Evolutionary conservation across 2,113 vertebrate species (phyloP).

Genomic region (Australoheros scitulus): DNA sequence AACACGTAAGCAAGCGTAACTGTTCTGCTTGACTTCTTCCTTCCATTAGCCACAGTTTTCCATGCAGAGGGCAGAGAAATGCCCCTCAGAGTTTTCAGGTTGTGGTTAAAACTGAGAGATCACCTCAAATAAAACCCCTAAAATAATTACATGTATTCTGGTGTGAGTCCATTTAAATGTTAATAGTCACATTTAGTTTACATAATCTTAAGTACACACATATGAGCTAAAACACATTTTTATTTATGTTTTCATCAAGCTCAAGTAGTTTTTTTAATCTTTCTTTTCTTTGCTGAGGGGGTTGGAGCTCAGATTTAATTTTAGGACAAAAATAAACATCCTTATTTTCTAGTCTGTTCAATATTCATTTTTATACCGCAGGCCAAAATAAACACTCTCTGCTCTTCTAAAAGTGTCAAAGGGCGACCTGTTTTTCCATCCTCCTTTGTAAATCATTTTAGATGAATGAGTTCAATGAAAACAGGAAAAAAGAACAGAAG

Average conservation of each 20-base stretch:
- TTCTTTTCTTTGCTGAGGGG: background rate
- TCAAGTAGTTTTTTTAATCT: background rate
- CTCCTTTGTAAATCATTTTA: background rate
- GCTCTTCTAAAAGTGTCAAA: background rate
- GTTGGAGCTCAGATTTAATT: background rate
- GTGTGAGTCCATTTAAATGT: background rate
- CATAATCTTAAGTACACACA: background rate
- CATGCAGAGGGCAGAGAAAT: background rate
- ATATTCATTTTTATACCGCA: background rate
- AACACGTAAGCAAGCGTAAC: background rate
- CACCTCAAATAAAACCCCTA: background rate
- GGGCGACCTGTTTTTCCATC: background rate
- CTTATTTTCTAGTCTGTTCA: background rate
- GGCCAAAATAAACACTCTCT: background rate
- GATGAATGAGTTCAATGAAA: background rate
- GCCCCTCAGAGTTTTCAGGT: background rate
- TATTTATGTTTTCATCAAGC: background rate
- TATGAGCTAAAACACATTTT: background rate
- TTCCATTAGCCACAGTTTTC: slow-evolving; percentile 11
- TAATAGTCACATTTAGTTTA: background rate
- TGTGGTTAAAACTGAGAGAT: background rate
- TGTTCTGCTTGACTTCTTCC: background rate
- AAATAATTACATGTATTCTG: background rate
- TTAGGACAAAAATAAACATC: background rate
- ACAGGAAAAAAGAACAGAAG: background rate